A percentile compares a stretch with the other conserved stretches of the same genome.
Conservation (phyloP, 2,888 invertebrate species). For the Notocelia uddmanniana region DNA sequence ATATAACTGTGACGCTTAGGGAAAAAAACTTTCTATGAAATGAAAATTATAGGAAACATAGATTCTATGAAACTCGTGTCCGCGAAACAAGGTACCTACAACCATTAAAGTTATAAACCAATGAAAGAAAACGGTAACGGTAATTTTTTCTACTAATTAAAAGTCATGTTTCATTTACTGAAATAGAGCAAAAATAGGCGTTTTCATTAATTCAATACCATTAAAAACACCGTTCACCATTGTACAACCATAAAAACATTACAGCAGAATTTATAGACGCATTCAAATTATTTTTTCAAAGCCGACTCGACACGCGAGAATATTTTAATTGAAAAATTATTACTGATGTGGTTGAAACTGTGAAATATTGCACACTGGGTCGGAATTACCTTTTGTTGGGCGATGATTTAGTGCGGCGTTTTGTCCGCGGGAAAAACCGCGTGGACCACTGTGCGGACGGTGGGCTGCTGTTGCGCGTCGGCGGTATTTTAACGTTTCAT, state of each 20-base stretch:
- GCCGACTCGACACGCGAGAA: conserved; percentile 54
- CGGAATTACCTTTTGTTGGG: conserved; percentile 65
- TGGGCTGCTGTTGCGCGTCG: conserved; percentile 22
- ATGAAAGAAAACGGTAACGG: not conserved
- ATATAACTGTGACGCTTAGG: too few species aligned
- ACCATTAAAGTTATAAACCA: too few species aligned
- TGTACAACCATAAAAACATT: conserved; percentile 38
- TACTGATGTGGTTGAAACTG: conserved; percentile 67
- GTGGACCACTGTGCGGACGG: conserved; percentile 37
- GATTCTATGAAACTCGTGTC: too few species aligned
- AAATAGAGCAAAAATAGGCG: conserved; percentile 14
- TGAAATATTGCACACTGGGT: conserved; percentile 71
- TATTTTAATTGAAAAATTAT: conserved; percentile 76
- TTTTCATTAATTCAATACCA: conserved; percentile 24
- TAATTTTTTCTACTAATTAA: conserved; percentile 1
- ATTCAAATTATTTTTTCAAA: conserved; percentile 48
- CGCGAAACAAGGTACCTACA: too few species aligned
- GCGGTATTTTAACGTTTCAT: conserved; percentile 29
- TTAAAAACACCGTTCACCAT: conserved; percentile 30
- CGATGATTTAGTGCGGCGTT: conserved; percentile 67
- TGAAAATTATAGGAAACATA: too few species aligned
- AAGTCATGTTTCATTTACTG: conserved; percentile 8
- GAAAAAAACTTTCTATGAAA: too few species aligned
- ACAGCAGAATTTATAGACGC: conserved; percentile 38
- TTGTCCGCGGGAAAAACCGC: conserved; percentile 54